Base-by-base conservation (phyloP, 2,888 invertebrate genomes). In the Rotaria sp. region DNA sequence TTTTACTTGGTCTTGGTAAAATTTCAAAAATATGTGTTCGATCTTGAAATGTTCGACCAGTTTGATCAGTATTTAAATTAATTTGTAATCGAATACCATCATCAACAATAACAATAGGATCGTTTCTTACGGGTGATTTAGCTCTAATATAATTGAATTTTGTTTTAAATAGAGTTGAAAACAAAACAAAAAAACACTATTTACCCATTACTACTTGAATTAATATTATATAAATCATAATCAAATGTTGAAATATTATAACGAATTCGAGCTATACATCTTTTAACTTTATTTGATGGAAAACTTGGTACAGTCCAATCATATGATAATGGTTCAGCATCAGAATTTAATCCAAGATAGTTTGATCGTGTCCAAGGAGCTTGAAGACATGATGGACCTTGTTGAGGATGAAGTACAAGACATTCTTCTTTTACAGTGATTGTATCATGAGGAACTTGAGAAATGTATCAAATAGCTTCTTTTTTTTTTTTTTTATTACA, bases 161-260 rank as follows among this genome's bases (percentile, higher is more conserved):
- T 30, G 11, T 2, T 59, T 59, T 30, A 1, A 59, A 3, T 15
- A 1, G 10, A 35, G 21, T 21, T 35, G 2, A 30, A 35, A 15
- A 1, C 1, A 67, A 67, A 15, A 59, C 11, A 30, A 30, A 15
- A 57, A n/a, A 26, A 10, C 8, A 41, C n/a, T 88, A 89, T 89
- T 87, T 85, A 55, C 88, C 89, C 87, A 88, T 91, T 91, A n/a
- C 88, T 87, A 35, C 86, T 88, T 84, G 88, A 86, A 87, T 90
- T 88, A n/a, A 90, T 90, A 67, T 88, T 87, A 87, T 89, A 90
- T 0, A 91, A 90, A 85, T 90, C 90, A 88, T 90, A 91, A 86
- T 91, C 91, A 88, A 90, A 90, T n/a, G 91, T 90, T n/a, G 90
- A 89, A 48, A 91, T 90, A 87, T 91, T 91, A 88, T 91, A 91